phyloP scores from a whole-genome alignment of 1,140 invertebrate genomes.

The Meteorus sp. region DNA sequence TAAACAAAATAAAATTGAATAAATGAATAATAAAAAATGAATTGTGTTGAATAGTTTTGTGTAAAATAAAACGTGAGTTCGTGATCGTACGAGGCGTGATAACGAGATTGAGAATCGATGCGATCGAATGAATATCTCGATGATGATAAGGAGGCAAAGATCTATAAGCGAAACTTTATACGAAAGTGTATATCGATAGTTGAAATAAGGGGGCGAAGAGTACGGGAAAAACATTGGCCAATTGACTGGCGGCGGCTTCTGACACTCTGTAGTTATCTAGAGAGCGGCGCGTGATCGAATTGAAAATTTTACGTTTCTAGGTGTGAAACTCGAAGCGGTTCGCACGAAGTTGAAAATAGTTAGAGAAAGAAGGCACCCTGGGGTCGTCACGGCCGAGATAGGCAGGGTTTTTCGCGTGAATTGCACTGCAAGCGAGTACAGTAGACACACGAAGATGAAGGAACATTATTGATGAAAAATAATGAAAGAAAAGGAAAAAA shows the following conservation, averaged over 20 bases:
- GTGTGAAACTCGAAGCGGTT: constrained; percentile 25
- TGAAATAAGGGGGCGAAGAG: neutral
- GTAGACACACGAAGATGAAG: neutral
- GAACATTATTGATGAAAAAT: neutral
- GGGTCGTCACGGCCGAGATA: constrained; percentile 20
- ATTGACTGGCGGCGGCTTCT: constrained; percentile 22
- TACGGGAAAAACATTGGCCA: neutral
- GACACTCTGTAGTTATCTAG: constrained; percentile 27
- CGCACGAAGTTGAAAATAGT: constrained; percentile 13
- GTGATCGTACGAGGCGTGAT: constrained; percentile 18
- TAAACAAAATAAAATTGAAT: too few species aligned
- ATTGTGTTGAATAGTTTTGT: neutral
- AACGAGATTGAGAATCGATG: constrained; percentile 19
- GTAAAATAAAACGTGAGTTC: neutral
- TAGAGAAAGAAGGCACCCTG: constrained; percentile 13
- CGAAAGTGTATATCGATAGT: neutral
- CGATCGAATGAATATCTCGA: constrained; percentile 22
- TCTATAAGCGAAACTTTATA: neutral
- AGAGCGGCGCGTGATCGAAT: constrained; percentile 26
- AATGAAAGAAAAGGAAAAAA: neutral
- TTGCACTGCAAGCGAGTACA: neutral
- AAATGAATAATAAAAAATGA: constrained; percentile 3
- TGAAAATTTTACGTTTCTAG: constrained; percentile 26
- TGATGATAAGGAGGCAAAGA: constrained; percentile 21
- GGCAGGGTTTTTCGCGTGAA: neutral